Conservation (phyloP, 2,113 vertebrate genomes). For the Grantiella picta region DNA sequence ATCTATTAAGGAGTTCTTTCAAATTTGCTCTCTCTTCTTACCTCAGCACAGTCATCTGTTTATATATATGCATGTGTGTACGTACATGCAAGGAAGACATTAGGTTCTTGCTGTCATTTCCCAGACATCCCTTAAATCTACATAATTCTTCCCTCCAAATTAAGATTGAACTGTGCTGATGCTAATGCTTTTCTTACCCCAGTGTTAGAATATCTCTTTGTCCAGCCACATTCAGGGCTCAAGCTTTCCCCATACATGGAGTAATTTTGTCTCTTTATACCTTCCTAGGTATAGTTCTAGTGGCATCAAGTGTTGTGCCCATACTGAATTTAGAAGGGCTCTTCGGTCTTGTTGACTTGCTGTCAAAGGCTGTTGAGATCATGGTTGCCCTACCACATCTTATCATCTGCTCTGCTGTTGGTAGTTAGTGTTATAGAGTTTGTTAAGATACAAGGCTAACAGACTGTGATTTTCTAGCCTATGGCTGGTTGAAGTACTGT, state of each 20-base stretch:
- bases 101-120: not conserved
- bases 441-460: not conserved
- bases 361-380: not conserved
- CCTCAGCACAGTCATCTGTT: not conserved
- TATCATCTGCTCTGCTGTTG: not conserved
- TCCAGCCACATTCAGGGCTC: not conserved
- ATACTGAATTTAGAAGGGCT: not conserved
- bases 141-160: not conserved
- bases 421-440: not conserved
- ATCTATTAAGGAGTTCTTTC: not conserved
- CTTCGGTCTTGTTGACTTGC: accelerated
- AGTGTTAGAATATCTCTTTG: not conserved
- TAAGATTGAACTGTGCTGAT: not conserved
- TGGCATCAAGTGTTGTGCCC: not conserved
- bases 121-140: not conserved
- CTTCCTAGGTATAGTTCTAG: not conserved
- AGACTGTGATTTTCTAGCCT: not conserved
- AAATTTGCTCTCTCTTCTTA: not conserved
- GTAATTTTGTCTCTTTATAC: not conserved
- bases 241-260: not conserved
- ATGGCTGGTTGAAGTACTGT: not conserved
- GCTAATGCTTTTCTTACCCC: not conserved
- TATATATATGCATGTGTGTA: not conserved
- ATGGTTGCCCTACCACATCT: not conserved
- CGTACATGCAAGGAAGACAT: not conserved